Evolutionary conservation across 2,888 invertebrate species (phyloP).

Genomic region (Agrochola lota): DNA sequence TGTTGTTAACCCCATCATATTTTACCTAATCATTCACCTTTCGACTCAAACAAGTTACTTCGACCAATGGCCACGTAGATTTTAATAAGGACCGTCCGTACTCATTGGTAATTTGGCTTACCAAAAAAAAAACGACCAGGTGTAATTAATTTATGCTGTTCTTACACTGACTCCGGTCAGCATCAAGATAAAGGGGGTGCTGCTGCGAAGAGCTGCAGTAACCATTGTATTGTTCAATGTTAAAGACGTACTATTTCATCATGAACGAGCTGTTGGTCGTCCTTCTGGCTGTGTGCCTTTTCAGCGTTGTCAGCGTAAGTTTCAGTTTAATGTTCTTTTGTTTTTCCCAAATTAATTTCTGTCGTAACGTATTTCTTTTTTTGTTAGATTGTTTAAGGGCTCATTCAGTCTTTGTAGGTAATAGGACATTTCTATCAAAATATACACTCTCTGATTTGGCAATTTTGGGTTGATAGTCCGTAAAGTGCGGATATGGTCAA

Average conservation of each 20-base stretch:
- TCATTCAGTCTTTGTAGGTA: not conserved
- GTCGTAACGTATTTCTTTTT: not conserved
- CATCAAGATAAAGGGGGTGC: constrained; percentile 69
- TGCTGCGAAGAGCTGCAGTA: constrained; percentile 67
- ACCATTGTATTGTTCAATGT: constrained; percentile 62
- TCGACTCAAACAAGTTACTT: not conserved
- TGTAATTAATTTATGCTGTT: constrained; percentile 32
- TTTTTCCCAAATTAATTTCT: not conserved
- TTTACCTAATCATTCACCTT: not conserved
- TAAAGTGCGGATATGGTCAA: not conserved
- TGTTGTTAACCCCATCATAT: not conserved
- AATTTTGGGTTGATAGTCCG: not conserved
- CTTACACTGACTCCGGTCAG: constrained; percentile 40
- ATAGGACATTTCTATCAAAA: too few relatives aligned
- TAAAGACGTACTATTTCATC: constrained; percentile 68
- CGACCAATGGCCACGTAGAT: not conserved
- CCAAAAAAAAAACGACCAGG: not conserved
- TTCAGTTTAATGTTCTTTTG: constrained; percentile 1
- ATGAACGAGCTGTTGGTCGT: constrained; percentile 83
- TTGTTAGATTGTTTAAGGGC: not conserved
- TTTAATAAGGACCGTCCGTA: not conserved
- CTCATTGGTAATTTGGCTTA: constrained; percentile 2
- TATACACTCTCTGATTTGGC: not conserved
- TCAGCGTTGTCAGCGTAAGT: constrained; percentile 82
- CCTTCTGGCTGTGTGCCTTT: constrained; percentile 81